Evolutionary conservation across 1,140 invertebrate species (phyloP), one percentile per base, ranked within the genome.

Genomic region (Drosophila parabipectinata): DNA sequence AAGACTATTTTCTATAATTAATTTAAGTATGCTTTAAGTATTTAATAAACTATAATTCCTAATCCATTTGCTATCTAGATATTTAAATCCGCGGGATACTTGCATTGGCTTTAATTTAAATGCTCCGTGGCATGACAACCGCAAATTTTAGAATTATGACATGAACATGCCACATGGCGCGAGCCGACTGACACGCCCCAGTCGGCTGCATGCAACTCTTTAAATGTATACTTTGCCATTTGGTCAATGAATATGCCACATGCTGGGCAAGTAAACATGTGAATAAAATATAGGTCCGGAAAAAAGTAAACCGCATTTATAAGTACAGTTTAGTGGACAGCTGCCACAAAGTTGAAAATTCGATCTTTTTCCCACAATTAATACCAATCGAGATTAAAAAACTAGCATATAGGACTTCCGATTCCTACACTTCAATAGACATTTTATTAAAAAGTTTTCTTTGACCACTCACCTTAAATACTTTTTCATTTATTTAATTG

Each of bases 71-170:
- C 10, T 37, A 10, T 4, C 4, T 37, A 3, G 44, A 47, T 47
- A 24, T 21, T 18, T 9, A 44, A 14, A 26, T 21, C 3, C 21
- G 10, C 9, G 18, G 41, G 8, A 18, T 5, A 14, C 41, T 4
- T 24, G 12, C 41, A 79, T 71, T 66, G 58, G 51, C 18, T 54
- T 44, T 77, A 77, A 80, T 85, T 80, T 85, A n/a, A 62, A 28
- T 71, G 18, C 18, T 50, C 37, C 44, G 45, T 67, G 60, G 57
- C 77, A 69, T 61, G 73, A 73, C 68, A 84, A 80, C 72, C 77
- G 53, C 78, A 80, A 77, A 85, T 85, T 81, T 73, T 85, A 80
- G 73, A 85, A 84, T 84, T 85, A 77, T 84, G 77, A 81, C 73
- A 74, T 45, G 75, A 79, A 69, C 79, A 79, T 41, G 50, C 62